A percentile compares a stretch with the other conserved stretches of the same genome.
phyloP scores from a whole-genome alignment of 2,113 vertebrate genomes.

The Alligator sinensis region DNA sequence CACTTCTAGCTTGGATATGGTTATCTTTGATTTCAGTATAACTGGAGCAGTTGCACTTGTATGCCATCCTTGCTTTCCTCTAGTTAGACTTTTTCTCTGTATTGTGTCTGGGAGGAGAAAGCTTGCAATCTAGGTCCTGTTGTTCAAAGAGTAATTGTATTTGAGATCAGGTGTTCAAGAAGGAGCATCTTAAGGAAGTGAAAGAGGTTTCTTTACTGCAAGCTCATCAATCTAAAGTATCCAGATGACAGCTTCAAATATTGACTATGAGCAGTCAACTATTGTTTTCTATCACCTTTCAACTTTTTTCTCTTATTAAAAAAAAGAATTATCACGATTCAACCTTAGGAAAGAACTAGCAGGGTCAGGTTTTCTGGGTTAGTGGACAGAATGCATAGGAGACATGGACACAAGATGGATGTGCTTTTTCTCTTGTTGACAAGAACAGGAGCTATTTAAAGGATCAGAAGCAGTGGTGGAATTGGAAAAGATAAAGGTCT shows the following conservation, averaged over 20 bases:
- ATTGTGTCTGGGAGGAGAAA: neutral
- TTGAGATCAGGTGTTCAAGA: neutral
- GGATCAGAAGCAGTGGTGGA: neutral
- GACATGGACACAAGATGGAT: too few relatives aligned
- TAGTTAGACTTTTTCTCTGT: neutral
- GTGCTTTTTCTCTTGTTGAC: neutral
- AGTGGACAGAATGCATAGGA: neutral
- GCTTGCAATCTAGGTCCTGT: neutral
- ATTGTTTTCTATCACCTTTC: neutral
- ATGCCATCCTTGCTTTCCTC: neutral
- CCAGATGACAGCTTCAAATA: neutral
- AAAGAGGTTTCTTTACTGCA: neutral
- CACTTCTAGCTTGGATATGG: neutral
- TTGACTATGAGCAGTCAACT: neutral
- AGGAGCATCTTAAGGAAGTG: neutral
- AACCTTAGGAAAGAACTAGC: neutral
- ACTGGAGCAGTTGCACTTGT: neutral
- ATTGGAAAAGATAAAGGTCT: neutral
- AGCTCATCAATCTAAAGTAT: neutral
- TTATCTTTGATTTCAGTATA: neutral
- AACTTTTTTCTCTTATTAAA: too few relatives aligned
- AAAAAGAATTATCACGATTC: neutral
- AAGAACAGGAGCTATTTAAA: neutral
- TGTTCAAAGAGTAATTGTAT: neutral
- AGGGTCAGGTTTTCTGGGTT: neutral